Evolutionary conservation across 2,113 vertebrate genomes (phyloP).

Genomic region (Myotis yumanensis): DNA sequence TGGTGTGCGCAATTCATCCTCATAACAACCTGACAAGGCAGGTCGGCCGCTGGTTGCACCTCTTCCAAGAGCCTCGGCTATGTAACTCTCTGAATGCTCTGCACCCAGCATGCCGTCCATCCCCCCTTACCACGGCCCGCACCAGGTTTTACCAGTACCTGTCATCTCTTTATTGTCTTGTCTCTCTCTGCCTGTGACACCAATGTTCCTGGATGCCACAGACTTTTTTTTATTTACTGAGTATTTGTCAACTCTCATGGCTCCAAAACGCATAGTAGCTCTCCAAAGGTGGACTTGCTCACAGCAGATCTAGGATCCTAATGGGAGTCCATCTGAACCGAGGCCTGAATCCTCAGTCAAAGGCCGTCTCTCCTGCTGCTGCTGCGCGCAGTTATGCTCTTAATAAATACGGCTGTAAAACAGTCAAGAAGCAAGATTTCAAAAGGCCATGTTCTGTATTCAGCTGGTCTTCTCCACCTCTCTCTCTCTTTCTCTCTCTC

Average conservation of each 20-base stretch:
- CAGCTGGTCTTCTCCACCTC: not conserved
- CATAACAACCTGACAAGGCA: not conserved
- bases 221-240: not conserved
- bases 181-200: not conserved
- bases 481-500: not conserved
- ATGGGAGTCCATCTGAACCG: not conserved
- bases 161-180: not conserved
- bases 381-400: not conserved
- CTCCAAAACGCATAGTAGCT: not conserved
- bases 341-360: not conserved
- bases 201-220: too few relatives aligned
- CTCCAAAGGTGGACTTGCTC: not conserved
- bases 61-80: not conserved
- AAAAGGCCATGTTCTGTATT: not conserved
- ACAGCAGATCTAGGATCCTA: not conserved
- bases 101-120: fast-evolving
- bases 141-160: fast-evolving
- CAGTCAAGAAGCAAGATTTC: not conserved
- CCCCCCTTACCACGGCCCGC: fast-evolving
- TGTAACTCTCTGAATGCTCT: not conserved
- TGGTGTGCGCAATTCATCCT: fast-evolving
- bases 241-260: too few relatives aligned
- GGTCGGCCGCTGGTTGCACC: not conserved
- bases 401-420: not conserved
- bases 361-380: not conserved